These are phyloP conservation scores for Diplodus sargus DNA, from an alignment of 2,797 vertebrate species.

Conservation along the genomic window DNA sequence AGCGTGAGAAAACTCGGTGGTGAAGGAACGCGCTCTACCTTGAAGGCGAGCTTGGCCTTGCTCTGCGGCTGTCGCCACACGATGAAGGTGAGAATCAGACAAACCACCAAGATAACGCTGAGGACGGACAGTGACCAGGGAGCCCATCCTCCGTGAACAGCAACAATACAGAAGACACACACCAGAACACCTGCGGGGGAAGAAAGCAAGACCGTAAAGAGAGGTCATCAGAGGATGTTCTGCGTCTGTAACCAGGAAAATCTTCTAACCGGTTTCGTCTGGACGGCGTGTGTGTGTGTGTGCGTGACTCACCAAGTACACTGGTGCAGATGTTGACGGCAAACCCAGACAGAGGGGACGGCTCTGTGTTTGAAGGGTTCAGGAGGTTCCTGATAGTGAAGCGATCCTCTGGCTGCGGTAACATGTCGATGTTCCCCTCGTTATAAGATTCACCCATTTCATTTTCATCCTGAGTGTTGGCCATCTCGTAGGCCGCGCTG, in stretches of 20 bases:
- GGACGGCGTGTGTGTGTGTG: background rate
- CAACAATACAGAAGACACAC: slow-evolving; percentile 86
- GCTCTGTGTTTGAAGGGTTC: slow-evolving; percentile 85
- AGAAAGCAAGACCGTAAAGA: background rate
- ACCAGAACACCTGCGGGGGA: slow-evolving; percentile 87
- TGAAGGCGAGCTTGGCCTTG: slow-evolving; percentile 94
- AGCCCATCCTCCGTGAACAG: slow-evolving; percentile 83
- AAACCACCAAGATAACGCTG: slow-evolving; percentile 55
- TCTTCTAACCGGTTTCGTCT: background rate
- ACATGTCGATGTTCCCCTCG: slow-evolving; percentile 85
- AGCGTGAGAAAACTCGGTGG: background rate
- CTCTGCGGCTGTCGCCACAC: slow-evolving; percentile 94
- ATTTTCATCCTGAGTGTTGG: slow-evolving; percentile 87
- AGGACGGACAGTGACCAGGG: slow-evolving; percentile 83
- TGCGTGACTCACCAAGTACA: slow-evolving; percentile 86
- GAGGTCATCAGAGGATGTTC: background rate
- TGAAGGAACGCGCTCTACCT: slow-evolving; percentile 81
- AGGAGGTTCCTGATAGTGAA: slow-evolving; percentile 85
- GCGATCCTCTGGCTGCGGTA: slow-evolving; percentile 81
- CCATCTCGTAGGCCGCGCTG: slow-evolving; percentile 89
- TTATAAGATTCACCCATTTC: slow-evolving; percentile 84
- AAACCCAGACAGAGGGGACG: slow-evolving; percentile 88
- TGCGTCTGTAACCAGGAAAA: background rate
- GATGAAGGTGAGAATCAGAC: slow-evolving; percentile 79
- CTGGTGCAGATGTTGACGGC: slow-evolving; percentile 88